These are phyloP conservation scores for Coilia nasus DNA, from an alignment of 2,797 vertebrate genomes.

Conservation along the genomic window DNA sequence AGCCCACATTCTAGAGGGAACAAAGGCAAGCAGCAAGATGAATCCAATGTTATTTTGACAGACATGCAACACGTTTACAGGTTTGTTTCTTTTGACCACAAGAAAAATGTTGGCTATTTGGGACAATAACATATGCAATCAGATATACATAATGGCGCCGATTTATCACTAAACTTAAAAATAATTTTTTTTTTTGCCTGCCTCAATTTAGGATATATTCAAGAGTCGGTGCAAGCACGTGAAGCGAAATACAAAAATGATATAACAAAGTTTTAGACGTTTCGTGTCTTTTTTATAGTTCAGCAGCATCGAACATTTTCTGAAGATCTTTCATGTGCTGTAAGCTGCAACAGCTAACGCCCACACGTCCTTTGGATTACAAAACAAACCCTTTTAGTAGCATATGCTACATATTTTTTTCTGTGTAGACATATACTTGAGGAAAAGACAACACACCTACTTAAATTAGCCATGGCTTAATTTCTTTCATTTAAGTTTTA, in stretches of 20 bases:
- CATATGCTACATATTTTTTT: neutral
- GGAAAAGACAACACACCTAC: neutral
- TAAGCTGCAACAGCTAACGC: neutral
- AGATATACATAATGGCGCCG: neutral
- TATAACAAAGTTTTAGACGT: neutral
- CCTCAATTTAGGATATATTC: too few species aligned
- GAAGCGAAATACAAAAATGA: neutral
- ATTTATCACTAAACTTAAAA: neutral
- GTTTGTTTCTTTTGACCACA: neutral
- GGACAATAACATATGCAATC: neutral
- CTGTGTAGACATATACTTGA: too few species aligned
- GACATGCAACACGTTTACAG: neutral
- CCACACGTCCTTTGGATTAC: neutral
- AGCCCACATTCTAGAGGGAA: neutral
- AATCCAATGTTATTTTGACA: neutral
- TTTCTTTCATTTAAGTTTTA: slow-evolving; percentile 70
- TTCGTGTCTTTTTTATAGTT: neutral
- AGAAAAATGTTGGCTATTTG: neutral
- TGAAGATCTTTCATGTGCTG: neutral
- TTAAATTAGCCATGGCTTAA: slow-evolving; percentile 24
- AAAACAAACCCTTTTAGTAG: neutral
- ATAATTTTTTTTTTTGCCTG: too few species aligned
- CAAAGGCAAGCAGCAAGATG: neutral
- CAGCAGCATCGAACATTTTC: neutral
- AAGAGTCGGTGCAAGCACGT: neutral